phyloP scores from a whole-genome alignment of 2,888 invertebrate species.

The Pristionchus mayeri region DNA sequence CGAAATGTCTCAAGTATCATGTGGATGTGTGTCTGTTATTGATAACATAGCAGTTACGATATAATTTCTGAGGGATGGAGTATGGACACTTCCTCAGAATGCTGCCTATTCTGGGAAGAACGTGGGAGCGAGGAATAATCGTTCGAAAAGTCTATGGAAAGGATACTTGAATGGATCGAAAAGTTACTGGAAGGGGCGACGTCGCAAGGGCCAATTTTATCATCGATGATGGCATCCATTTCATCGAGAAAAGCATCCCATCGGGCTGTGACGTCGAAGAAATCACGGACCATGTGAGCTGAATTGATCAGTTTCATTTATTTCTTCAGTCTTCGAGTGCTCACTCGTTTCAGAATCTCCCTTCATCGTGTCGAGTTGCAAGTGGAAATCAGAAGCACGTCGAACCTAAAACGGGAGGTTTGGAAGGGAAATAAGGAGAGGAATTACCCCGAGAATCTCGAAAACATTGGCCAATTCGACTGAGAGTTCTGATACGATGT shows the following conservation, averaged over 20 bases:
- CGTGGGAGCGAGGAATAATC: no score
- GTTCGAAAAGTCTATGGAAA: neutral
- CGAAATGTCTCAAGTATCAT: neutral
- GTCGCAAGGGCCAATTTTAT: slow-evolving; percentile 32
- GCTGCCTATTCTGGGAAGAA: neutral
- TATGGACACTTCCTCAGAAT: neutral
- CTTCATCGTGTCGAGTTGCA: slow-evolving; percentile 33
- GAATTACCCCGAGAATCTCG: slow-evolving; percentile 26
- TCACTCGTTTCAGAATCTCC: slow-evolving; percentile 20
- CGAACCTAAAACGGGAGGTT: slow-evolving; percentile 20
- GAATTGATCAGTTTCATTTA: neutral
- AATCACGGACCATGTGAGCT: slow-evolving; percentile 41
- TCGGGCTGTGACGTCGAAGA: slow-evolving; percentile 29
- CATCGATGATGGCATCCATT: slow-evolving; percentile 47
- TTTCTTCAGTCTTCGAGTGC: neutral
- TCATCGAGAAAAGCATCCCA: slow-evolving; percentile 49
- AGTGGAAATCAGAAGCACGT: slow-evolving; percentile 30
- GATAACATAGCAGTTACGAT: neutral
- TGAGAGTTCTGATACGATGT: slow-evolving; percentile 8
- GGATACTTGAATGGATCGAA: no score
- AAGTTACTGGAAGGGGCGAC: neutral
- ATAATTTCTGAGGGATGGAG: slow-evolving; percentile 14
- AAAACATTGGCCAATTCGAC: slow-evolving; percentile 47
- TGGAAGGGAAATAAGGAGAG: neutral
- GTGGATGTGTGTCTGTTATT: neutral